These are phyloP conservation scores for Ctenicera cuprea DNA, from an alignment of 2,888 invertebrate species.

Conservation along the genomic window DNA sequence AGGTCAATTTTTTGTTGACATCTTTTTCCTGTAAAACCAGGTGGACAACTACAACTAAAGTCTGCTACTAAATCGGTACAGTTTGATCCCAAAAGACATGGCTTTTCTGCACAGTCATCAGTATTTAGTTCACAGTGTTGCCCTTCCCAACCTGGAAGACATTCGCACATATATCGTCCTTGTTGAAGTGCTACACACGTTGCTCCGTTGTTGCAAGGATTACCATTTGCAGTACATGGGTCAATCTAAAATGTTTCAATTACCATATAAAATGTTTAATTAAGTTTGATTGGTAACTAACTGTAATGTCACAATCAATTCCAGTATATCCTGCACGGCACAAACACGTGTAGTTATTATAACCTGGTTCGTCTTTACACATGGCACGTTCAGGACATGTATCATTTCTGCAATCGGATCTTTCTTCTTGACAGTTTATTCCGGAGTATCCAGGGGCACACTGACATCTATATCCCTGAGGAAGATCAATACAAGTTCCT, in stretches of 20 bases:
- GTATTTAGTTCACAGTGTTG: constrained; percentile 94
- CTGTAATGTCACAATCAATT: constrained; percentile 91
- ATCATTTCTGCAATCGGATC: constrained; percentile 90
- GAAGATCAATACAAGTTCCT: constrained; percentile 92
- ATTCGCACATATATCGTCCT: constrained; percentile 95
- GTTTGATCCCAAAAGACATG: constrained; percentile 91
- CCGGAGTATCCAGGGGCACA: constrained; percentile 92
- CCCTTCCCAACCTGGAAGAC: constrained; percentile 98
- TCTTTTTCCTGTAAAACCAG: constrained; percentile 96
- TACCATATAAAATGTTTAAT: neutral
- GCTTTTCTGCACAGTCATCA: constrained; percentile 94
- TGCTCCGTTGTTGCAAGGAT: constrained; percentile 94
- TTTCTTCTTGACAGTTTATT: constrained; percentile 96
- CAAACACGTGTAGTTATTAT: constrained; percentile 92
- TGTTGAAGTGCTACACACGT: constrained; percentile 92
- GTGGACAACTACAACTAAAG: constrained; percentile 94
- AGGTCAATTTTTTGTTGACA: constrained; percentile 97
- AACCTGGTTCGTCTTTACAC: constrained; percentile 96
- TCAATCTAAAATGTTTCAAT: constrained; percentile 80
- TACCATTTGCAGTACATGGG: constrained; percentile 91
- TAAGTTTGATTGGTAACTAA: constrained; percentile 66
- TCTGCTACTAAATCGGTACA: constrained; percentile 97
- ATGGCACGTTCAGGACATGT: constrained; percentile 97
- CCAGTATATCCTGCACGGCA: constrained; percentile 97
- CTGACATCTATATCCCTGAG: constrained; percentile 93